Evolutionary conservation across 2,113 vertebrate species (phyloP).

Genomic region (Promerops cafer): DNA sequence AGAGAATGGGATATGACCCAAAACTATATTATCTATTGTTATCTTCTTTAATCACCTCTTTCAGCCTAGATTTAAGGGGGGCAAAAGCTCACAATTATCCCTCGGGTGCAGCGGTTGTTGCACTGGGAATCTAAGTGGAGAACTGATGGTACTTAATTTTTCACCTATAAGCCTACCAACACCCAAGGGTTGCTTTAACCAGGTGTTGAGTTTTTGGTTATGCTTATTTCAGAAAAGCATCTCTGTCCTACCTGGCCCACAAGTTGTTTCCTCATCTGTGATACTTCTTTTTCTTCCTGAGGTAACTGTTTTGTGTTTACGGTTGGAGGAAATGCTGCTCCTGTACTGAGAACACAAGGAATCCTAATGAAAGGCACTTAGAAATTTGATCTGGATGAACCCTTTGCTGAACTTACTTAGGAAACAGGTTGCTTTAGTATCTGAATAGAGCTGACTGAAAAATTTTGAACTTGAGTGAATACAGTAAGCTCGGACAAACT

Average conservation of each 20-base stretch:
- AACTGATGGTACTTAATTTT: neutral
- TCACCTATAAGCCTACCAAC: neutral
- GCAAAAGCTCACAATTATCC: neutral
- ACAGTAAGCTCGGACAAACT: neutral
- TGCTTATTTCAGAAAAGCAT: neutral
- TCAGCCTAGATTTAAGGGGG: neutral
- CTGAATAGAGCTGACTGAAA: neutral
- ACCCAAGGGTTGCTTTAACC: neutral
- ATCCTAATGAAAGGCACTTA: neutral
- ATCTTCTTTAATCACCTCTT: neutral
- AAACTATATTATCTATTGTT: neutral
- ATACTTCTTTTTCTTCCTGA: neutral
- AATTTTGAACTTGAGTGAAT: neutral
- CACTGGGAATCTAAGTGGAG: neutral
- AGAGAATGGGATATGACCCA: fast-evolving
- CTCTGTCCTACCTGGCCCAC: neutral
- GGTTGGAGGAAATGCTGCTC: neutral
- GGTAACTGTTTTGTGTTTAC: neutral
- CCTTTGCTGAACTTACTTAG: neutral
- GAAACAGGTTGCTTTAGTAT: neutral
- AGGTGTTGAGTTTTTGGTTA: neutral
- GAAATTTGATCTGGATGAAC: neutral
- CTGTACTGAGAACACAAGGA: neutral
- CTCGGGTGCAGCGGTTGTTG: fast-evolving
- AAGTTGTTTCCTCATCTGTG: neutral